Evolutionary conservation across 2,797 vertebrate species (phyloP), one percentile per base, ranked within the genome.

Genomic region (Myripristis murdjan): DNA sequence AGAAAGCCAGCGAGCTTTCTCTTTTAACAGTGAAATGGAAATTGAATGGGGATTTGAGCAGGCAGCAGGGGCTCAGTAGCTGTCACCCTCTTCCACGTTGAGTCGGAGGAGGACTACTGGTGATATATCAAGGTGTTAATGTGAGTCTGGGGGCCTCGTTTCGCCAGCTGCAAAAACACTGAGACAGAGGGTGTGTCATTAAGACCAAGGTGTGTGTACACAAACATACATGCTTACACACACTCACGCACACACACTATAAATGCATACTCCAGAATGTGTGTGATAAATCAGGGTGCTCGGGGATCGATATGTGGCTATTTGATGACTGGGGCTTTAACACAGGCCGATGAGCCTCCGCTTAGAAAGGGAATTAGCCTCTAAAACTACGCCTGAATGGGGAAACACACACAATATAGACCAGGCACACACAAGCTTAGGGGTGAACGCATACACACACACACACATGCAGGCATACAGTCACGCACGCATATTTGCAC

Each of bases 121-220:
- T 49, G 49, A 90, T 92, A 85, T 61, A 89, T 91, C 87, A 91
- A 84, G 51, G 73, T 77, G 70, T 76, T 92, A 87, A 90, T 89
- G 85, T 70, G 83, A 82, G 86, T 84, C 79, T 80, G 70, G 86
- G 79, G 87, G 73, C 53, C 76, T 83, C 20, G 23, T 85, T 86
- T 85, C 73, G 78, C 39, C 3, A 64, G 81, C 75, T 87, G 77
- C 87, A 90, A 91, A 92, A 87, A 89, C 77, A 81, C 26, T 33
- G 44, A 80, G 75, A 78, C 69, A 85, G 67, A 82, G 35, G 33
- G 58, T 28, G 31, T 53, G 68, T 85, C 81, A 75, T 83, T 83
- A 87, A 8, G 62, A 57, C 59, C 43, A 43, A 74, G 77, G 73
- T 79, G 22, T 55, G 49, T 63, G 20, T 37, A 74, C 37, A 77